These are phyloP conservation scores for Numida meleagris DNA, from an alignment of 2,113 vertebrate species.

Conservation along the genomic window DNA sequence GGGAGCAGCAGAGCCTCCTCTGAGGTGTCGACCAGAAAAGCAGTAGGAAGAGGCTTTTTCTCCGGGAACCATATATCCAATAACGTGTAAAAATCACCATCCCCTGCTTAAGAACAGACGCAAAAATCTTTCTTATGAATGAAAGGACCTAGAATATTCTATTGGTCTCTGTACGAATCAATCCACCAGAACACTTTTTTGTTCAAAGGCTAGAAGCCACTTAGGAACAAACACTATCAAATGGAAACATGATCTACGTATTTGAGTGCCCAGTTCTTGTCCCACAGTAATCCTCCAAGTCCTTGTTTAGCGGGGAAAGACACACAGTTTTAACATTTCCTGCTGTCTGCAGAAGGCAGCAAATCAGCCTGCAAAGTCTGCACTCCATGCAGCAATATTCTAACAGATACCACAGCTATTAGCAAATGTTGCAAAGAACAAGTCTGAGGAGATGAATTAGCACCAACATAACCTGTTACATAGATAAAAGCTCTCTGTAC, in stretches of 20 bases:
- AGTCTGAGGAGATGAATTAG: not conserved
- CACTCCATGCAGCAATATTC: not conserved
- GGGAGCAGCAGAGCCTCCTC: constrained; percentile 96
- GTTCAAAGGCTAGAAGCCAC: not conserved
- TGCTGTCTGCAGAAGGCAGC: not conserved
- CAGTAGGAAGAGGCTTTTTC: constrained; percentile 94
- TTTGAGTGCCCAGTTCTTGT: not conserved
- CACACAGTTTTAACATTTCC: not conserved
- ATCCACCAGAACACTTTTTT: not conserved
- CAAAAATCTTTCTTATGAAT: not conserved
- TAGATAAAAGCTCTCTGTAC: not conserved
- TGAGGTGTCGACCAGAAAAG: constrained; percentile 96
- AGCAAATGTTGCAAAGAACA: not conserved
- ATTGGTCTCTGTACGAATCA: not conserved
- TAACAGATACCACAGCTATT: not conserved
- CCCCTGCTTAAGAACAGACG: constrained; percentile 72
- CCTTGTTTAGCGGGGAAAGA: not conserved
- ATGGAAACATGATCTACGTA: not conserved
- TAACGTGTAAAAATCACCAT: constrained; percentile 88
- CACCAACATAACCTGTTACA: not conserved
- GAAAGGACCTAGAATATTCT: not conserved
- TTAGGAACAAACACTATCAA: not conserved
- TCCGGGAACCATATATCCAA: constrained; percentile 98
- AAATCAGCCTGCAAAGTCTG: not conserved
- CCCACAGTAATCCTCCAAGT: not conserved